Base-by-base conservation (phyloP, 1,140 invertebrate genomes). In the Octopus sinensis region DNA sequence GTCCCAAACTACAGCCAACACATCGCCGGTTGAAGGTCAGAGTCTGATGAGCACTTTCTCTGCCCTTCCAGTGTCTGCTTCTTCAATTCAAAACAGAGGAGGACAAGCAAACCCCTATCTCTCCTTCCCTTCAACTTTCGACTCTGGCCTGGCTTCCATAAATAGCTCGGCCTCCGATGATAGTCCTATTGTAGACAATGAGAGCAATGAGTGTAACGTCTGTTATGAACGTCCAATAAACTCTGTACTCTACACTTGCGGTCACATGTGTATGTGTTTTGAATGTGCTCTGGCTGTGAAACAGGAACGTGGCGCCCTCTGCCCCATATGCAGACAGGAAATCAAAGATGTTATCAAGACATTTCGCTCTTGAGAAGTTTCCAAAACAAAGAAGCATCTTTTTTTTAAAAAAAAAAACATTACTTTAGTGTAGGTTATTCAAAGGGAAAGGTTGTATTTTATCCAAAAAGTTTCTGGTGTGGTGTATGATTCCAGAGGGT, bases 241-340 rank as follows among this genome's bases (percentile, higher is more conserved):
- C 90, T 95, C 95, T 85, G 97, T 98, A 43, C 92, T 99, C 30
- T 98, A 99, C 88, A 96, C 95, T 92, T 99, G 97, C 90, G 97
- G 97, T 68, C 97, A 99, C 92, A 97, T 99, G 96, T 99, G 97
- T 88, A 97, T 98, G 96, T 99, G 97, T 89, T 98, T 96, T 88
- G 92, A 96, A n/a, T 98, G 97, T 91, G 97, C 97, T 4, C 93
- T 95, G 17, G 95, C 97, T 85, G 96, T 98, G 87, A 97, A 96
- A 95, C 92, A 95, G 71, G 95, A 95, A 30, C 86, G 88, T 82
- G 95, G 95, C 0, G 95, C 95, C 68, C 95, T 96, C 85, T 99
- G 97, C 91, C 97, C 97, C 0, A 94, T 99, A 30, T 99, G 97
- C 89, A 92, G 97, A 75, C 96, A 96, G 6, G 92, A 94, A 23